These are phyloP conservation scores for Pyrgilauda ruficollis DNA, from an alignment of 2,113 vertebrate genomes.

Conservation along the genomic window DNA sequence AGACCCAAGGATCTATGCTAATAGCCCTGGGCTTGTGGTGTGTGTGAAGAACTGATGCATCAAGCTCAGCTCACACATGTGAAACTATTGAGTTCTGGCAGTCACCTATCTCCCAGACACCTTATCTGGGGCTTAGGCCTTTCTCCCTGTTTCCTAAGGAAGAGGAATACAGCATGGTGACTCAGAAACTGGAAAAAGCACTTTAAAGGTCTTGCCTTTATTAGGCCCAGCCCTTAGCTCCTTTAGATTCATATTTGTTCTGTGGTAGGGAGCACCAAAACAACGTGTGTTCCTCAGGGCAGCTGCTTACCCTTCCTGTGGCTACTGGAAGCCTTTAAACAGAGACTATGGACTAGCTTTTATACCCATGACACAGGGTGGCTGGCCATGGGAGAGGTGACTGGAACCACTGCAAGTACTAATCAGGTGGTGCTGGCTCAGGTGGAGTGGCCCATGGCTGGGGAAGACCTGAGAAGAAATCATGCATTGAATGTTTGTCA, in stretches of 20 bases:
- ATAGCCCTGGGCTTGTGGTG: not conserved
- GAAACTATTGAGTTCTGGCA: not conserved
- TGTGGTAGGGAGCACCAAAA: not conserved
- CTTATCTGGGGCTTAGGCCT: not conserved
- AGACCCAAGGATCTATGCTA: not conserved
- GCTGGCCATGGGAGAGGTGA: not conserved
- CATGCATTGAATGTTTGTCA: not conserved
- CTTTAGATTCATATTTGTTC: not conserved
- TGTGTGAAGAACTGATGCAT: not conserved
- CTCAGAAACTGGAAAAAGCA: not conserved
- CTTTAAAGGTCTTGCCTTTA: not conserved
- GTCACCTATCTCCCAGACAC: not conserved
- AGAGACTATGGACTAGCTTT: not conserved
- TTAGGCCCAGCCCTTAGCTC: not conserved
- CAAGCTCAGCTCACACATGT: not conserved
- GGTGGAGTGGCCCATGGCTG: not conserved
- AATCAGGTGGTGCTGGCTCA: not conserved
- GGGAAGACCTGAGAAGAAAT: not conserved
- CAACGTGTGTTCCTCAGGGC: not conserved
- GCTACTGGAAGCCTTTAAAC: not conserved
- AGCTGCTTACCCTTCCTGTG: not conserved
- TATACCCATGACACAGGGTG: not conserved
- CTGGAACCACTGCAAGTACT: not conserved
- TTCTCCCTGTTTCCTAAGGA: not conserved
- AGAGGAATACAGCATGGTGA: not conserved